These are phyloP conservation scores for Diadegma fenestrale DNA, from an alignment of 2,888 invertebrate species.

Conservation along the genomic window DNA sequence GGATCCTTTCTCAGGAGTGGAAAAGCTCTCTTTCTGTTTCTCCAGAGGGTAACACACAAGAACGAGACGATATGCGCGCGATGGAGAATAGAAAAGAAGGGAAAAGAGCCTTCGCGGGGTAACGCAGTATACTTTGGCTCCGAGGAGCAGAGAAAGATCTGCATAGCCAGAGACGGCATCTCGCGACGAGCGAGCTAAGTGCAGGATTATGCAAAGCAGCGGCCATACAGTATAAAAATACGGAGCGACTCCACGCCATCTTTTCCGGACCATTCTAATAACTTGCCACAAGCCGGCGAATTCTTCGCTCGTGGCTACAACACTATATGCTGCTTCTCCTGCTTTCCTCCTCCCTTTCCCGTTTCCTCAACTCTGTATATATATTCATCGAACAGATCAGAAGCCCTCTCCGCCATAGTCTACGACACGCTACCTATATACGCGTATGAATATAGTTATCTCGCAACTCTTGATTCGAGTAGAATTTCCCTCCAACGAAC, in stretches of 20 bases:
- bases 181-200: constrained; percentile 84
- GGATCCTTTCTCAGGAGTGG: constrained; percentile 36
- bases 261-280: constrained; percentile 85
- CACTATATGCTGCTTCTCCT: constrained; percentile 64
- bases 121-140: constrained; percentile 58
- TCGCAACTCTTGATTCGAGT: constrained; percentile 46
- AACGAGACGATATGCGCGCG: constrained; percentile 58
- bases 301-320: constrained; percentile 67
- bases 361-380: constrained; percentile 20
- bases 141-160: constrained; percentile 76
- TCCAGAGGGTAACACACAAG: constrained; percentile 15
- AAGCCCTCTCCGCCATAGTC: constrained; percentile 18
- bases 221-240: constrained; percentile 85
- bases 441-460: constrained; percentile 19
- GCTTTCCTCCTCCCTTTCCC: constrained; percentile 52
- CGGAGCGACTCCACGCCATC: constrained; percentile 85
- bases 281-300: constrained; percentile 77
- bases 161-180: constrained; percentile 82
- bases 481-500: constrained; percentile 49
- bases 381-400: constrained; percentile 41
- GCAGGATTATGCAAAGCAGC: constrained; percentile 85
- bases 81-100: constrained; percentile 47
- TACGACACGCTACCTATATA: constrained; percentile 29
- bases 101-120: constrained; percentile 52
- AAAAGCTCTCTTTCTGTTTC: constrained; percentile 70